Evolutionary conservation across 2,113 vertebrate genomes (phyloP), one percentile per base, ranked within the genome.

Genomic region (Sialia sialis): DNA sequence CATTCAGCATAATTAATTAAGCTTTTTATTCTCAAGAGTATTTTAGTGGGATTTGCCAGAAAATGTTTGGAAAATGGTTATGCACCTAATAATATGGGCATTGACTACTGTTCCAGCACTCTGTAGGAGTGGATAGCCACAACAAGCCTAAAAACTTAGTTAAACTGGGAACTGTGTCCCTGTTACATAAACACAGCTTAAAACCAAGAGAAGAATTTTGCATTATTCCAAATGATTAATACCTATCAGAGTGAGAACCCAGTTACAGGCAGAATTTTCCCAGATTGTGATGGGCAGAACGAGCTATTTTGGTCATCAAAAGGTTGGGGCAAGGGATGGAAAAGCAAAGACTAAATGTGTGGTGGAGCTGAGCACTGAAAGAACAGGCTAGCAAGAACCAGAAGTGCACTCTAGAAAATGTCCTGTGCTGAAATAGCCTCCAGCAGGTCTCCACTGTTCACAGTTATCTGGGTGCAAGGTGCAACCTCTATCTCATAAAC

Each of bases 1-100:
- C 38, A 74, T 84, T 58, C 82, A 94, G 59, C 36, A 38, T 83
- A 96, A 96, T 95, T 96, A 96, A 96, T 96, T 95, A 88, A 93
- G 89, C 60, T 89, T 89, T 95, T 91, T 85, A 92, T 89, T 95
- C 84, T 92, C 94, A 68, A 63, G 92, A 87, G 89, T 79, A 87
- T 92, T 91, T 92, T 74, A 66, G 66, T 56, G 32, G 23, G 43
- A 87, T 89, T 95, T 87, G 75, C 80, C 79, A 91, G 93, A 89
- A 79, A 87, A 79, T 17, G 25, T 66, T 74, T 58, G 46, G 67
- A n/a, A 94, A 94, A 75, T 67, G 32, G 48, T 41, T 94, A 12
- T 90, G 72, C 48, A 51, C 76, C 92, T 91, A 94, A 52, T 73
- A 86, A 58, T 48, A 84, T 0, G 1, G 55, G 34, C 38, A 51